phyloP scores from a whole-genome alignment of 2,113 vertebrate species.

The Anseranas semipalmata region DNA sequence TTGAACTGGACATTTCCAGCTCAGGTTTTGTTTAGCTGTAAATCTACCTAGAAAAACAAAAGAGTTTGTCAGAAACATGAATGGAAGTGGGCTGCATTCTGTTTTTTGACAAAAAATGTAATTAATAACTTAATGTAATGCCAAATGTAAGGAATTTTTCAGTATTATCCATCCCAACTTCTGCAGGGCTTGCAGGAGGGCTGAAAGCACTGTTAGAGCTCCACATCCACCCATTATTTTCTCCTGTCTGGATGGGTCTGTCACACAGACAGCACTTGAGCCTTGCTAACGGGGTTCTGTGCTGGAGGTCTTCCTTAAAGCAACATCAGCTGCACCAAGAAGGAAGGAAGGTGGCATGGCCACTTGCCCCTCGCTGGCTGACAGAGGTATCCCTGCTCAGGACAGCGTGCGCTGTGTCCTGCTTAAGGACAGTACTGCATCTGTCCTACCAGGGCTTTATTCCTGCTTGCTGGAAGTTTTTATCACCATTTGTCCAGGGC shows the following conservation, averaged over 20 bases:
- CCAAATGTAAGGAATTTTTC: not conserved
- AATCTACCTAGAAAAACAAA: not conserved
- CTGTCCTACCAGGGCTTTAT: not conserved
- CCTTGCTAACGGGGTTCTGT: not conserved
- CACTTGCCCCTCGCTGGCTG: not conserved
- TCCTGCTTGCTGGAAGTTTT: not conserved
- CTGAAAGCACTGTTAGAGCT: not conserved
- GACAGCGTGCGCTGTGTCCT: not conserved
- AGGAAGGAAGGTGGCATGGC: not conserved
- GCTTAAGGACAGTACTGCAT: not conserved
- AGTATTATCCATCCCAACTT: not conserved
- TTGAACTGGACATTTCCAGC: not conserved
- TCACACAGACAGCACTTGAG: not conserved
- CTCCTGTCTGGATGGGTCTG: not conserved
- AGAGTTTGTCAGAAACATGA: not conserved
- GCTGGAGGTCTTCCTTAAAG: not conserved
- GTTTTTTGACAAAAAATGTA: not conserved
- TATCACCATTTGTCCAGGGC: not conserved
- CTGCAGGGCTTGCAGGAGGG: not conserved
- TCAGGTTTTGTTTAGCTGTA: not conserved
- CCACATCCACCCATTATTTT: not conserved
- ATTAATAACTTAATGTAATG: not conserved
- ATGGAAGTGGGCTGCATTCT: not conserved
- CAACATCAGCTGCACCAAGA: not conserved
- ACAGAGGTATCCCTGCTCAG: not conserved